Evolutionary conservation across 1,140 invertebrate species (phyloP), one percentile per base, ranked within the genome.

Genomic region (Heliconius nattereri): DNA sequence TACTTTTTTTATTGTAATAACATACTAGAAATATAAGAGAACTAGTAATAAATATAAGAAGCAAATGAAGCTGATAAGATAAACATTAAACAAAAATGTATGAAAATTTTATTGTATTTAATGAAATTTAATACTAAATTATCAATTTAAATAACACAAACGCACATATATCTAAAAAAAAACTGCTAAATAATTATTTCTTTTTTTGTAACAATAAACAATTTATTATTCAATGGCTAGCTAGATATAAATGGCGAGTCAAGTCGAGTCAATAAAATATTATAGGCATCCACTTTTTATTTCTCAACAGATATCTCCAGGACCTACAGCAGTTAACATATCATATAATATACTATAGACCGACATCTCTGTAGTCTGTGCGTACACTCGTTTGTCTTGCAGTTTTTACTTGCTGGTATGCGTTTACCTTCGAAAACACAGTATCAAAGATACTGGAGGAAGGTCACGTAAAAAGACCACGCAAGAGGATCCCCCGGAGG

Each of bases 311-410:
- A 23, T 57, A 57, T 29, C 13, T 29, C 23, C 29, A 29, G 9
- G 60, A 66, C 60, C 60, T 66, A 66, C 60, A 29, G 60, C 60
- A 66, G 23, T 66, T 66, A 66, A 66, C 60, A 60, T 23, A 60
- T 60, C 11, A 1, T 23, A 8, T 66, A 26, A 29, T 66, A 66
- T 66, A 66, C 26, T 66, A 66, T 13, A 26, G 57, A 9, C 2
- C 23, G 60, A 66, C 60, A 5, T 29, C 23, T 66, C 13, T 66
- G 0, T 35, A 6, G 32, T 35, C 32, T 35, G 32, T n/a, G n/a
- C n/a, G n/a, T 26, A 66, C 60, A 29, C 60, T 66, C 23, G 60
- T 66, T n/a, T 66, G 3, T 26, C 9, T 26, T 19, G 26, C 11
- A 16, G 9, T 66, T 66, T 66, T 66, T 66, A 23, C 1, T 2